Percentiles rank a stretch among this genome's conserved stretches.
Conservation (phyloP, 1,140 invertebrate species). For the Lithobius niger region DNA sequence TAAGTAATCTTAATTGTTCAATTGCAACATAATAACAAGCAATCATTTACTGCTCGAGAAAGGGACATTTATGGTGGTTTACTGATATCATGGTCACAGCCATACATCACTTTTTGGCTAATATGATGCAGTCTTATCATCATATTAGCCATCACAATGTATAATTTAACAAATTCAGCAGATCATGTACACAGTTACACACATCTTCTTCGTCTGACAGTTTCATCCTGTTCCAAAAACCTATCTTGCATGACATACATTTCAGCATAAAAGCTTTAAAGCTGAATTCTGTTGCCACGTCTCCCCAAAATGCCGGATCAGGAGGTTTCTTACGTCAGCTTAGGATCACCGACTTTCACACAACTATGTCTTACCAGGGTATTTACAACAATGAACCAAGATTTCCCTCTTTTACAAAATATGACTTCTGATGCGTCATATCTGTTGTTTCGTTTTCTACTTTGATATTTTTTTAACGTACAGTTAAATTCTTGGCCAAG, state of each 20-base stretch:
- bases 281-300: not conserved
- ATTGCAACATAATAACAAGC: too few relatives aligned
- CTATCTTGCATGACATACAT: not conserved
- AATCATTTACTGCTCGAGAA: not conserved
- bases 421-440: not conserved
- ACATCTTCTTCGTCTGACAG: not conserved
- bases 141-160: not conserved
- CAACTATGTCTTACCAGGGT: not conserved
- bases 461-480: not conserved
- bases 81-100: not conserved
- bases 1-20: not conserved
- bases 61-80: not conserved
- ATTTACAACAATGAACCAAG: too few relatives aligned
- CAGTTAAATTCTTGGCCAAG: not conserved
- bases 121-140: not conserved
- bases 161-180: not conserved
- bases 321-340: not conserved
- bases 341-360: not conserved
- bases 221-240: too few relatives aligned
- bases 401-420: not conserved
- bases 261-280: not conserved
- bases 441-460: not conserved
- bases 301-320: not conserved
- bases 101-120: not conserved
- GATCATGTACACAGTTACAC: not conserved